These are phyloP conservation scores for Drosophila niveifrons DNA, from an alignment of 2,888 invertebrate genomes.

Conservation along the genomic window DNA sequence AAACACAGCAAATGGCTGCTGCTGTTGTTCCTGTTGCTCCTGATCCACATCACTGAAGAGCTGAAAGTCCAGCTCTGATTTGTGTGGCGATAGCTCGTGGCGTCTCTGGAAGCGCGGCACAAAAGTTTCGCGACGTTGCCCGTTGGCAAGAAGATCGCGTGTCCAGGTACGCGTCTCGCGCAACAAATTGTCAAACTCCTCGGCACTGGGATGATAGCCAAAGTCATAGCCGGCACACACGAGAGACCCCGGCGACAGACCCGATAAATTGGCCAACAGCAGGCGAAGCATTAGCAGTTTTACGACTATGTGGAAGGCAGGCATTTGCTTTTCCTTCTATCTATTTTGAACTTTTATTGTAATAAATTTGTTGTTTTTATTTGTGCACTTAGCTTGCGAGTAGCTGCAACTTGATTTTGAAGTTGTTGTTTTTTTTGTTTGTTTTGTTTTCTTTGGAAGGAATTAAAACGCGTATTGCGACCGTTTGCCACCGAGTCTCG, in stretches of 20 bases:
- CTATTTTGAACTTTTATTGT: not conserved
- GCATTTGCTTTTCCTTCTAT: slow-evolving; percentile 47
- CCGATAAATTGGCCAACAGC: slow-evolving; percentile 54
- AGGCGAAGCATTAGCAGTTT: slow-evolving; percentile 68
- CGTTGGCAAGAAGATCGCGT: slow-evolving; percentile 66
- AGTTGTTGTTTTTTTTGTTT: slow-evolving; percentile 1
- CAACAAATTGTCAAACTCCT: slow-evolving; percentile 80
- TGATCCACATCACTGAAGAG: slow-evolving; percentile 51
- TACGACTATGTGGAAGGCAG: slow-evolving; percentile 61
- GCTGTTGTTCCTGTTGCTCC: slow-evolving; percentile 33
- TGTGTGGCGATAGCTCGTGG: slow-evolving; percentile 27
- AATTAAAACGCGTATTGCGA: slow-evolving; percentile 53
- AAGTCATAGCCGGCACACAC: slow-evolving; percentile 69
- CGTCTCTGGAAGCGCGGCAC: slow-evolving; percentile 75
- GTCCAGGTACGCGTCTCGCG: slow-evolving; percentile 78
- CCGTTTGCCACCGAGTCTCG: slow-evolving; percentile 68
- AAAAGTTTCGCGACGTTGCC: slow-evolving; percentile 49
- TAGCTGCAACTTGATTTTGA: slow-evolving; percentile 34
- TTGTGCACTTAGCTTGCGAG: not conserved
- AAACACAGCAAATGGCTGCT: slow-evolving; percentile 45
- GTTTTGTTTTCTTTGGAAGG: slow-evolving; percentile 7
- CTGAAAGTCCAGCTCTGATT: slow-evolving; percentile 66
- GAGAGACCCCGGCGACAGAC: slow-evolving; percentile 33
- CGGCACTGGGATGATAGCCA: slow-evolving; percentile 84
- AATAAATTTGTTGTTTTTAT: not conserved